These are phyloP conservation scores for Merops nubicus DNA, from an alignment of 2,113 vertebrate species.

Conservation along the genomic window DNA sequence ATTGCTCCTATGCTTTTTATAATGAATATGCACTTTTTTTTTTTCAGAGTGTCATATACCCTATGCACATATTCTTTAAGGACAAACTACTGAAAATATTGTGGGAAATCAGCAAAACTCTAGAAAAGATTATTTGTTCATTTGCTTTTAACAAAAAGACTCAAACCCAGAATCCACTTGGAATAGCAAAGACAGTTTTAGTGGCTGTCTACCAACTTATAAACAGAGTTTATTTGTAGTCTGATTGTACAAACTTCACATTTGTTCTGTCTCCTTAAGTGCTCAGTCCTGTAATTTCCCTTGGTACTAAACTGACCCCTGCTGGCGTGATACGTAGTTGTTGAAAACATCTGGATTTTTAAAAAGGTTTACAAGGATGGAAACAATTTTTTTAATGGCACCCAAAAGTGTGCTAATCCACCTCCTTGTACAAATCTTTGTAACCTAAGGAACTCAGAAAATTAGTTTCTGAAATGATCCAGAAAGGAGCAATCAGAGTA, in stretches of 20 bases:
- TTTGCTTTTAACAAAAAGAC: not conserved
- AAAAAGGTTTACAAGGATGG: not conserved
- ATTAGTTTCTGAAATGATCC: not conserved
- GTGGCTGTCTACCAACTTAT: not conserved
- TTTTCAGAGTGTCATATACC: not conserved
- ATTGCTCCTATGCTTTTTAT: not conserved
- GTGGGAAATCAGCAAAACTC: not conserved
- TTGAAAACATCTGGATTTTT: slow-evolving; percentile 12
- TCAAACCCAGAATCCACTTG: not conserved
- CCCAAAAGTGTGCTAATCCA: not conserved
- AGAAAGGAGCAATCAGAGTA: not conserved
- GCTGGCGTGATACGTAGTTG: not conserved
- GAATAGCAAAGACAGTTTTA: not conserved
- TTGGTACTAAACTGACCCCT: slow-evolving; percentile 67
- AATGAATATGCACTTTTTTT: not conserved
- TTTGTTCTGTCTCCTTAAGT: not conserved
- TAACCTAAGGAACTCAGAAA: not conserved
- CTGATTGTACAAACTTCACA: not conserved
- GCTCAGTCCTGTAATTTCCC: not conserved
- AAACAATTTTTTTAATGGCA: not conserved
- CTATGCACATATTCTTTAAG: not conserved
- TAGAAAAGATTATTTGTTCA: not conserved
- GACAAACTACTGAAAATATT: not conserved
- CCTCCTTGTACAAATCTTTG: not conserved
- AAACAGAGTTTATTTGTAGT: not conserved